Conservation (phyloP, 2,797 vertebrate species). For the Alauda arvensis region DNA sequence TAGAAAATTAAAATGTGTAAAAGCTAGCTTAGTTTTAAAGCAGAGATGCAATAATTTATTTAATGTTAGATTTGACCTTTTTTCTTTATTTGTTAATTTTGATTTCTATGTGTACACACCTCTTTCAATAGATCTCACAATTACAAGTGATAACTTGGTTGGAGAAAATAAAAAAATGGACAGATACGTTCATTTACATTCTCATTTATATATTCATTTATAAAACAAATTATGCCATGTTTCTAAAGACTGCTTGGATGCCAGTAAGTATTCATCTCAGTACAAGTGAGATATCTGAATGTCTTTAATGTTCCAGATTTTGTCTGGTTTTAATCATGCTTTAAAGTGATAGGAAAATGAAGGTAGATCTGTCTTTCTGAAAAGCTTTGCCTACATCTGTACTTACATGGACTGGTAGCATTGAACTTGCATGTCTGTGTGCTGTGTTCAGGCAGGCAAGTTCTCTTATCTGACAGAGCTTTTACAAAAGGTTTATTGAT, state of each 20-base stretch:
- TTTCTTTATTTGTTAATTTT: not conserved
- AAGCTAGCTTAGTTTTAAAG: not conserved
- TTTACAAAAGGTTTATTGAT: slow-evolving; percentile 43
- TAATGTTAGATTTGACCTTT: not conserved
- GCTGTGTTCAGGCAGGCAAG: not conserved
- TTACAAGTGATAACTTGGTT: not conserved
- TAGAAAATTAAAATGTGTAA: not conserved
- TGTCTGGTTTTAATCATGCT: not conserved
- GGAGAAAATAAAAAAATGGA: not conserved
- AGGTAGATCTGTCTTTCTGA: not conserved
- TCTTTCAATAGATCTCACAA: not conserved
- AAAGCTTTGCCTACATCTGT: not conserved
- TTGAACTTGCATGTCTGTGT: not conserved
- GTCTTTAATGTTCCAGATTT: not conserved
- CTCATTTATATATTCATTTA: not conserved
- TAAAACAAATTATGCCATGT: not conserved
- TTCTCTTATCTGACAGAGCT: slow-evolving; percentile 12
- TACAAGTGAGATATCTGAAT: not conserved
- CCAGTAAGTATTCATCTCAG: not conserved
- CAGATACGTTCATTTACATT: not conserved
- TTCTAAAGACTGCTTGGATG: not conserved
- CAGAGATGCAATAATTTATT: not conserved
- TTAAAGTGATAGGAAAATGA: not conserved
- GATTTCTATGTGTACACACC: not conserved
- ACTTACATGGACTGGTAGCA: not conserved